phyloP scores from a whole-genome alignment of 1,140 invertebrate genomes.

The Pseudoatta argentina region DNA sequence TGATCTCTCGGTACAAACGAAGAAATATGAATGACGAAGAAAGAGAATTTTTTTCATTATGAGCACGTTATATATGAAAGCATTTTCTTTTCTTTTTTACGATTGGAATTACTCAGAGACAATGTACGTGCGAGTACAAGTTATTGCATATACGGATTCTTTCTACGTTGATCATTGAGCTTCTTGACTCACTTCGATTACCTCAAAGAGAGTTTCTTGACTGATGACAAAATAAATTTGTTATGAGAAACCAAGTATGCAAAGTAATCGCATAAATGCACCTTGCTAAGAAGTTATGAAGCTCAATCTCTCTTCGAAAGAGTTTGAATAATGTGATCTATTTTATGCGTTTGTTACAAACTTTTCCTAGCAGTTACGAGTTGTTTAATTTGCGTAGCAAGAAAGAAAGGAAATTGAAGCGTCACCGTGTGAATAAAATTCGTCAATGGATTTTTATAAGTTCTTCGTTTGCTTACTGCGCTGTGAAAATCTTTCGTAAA shows the following conservation, averaged over 20 bases:
- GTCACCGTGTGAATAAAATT: background rate
- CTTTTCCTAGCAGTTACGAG: background rate
- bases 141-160: slow-evolving; percentile 5
- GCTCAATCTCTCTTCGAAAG: slow-evolving; percentile 7
- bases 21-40: background rate
- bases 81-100: background rate
- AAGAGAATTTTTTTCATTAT: background rate
- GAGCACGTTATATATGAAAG: background rate
- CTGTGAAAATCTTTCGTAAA: slow-evolving; percentile 1
- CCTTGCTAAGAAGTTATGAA: background rate
- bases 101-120: background rate
- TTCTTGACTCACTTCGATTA: background rate
- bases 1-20: background rate
- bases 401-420: background rate
- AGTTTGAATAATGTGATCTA: background rate
- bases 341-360: slow-evolving; percentile 26
- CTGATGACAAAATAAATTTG: slow-evolving; percentile 47
- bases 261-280: slow-evolving; percentile 9
- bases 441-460: background rate
- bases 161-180: background rate
- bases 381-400: background rate
- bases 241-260: background rate
- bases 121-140: background rate
- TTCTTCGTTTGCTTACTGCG: slow-evolving; percentile 11
- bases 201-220: slow-evolving; percentile 3